These are phyloP conservation scores for Creontiades dilutus DNA, from an alignment of 2,888 invertebrate species.

Conservation along the genomic window DNA sequence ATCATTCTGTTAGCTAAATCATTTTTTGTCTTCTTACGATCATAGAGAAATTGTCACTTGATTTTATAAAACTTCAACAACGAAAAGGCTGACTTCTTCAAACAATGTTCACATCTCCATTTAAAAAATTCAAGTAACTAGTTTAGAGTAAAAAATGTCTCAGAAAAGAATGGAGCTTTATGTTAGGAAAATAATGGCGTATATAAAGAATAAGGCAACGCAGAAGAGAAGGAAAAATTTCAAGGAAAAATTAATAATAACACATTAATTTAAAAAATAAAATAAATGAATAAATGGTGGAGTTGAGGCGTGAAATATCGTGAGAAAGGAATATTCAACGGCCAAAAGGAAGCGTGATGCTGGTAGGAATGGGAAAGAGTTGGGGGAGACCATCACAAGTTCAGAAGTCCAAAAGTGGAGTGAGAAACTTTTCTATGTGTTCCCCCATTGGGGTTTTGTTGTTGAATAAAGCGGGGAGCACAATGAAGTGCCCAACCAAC, in stretches of 20 bases:
- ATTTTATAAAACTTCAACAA: too few species aligned
- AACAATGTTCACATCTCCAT: too few species aligned
- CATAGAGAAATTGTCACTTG: too few species aligned
- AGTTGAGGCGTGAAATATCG: slow-evolving; percentile 69
- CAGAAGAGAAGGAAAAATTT: background rate
- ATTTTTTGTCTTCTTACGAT: too few species aligned
- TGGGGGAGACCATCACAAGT: slow-evolving; percentile 65
- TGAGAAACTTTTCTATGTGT: slow-evolving; percentile 70
- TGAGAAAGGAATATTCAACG: slow-evolving; percentile 66
- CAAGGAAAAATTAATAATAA: background rate
- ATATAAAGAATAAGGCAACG: background rate
- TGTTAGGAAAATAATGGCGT: background rate
- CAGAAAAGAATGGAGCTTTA: background rate
- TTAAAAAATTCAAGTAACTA: too few species aligned
- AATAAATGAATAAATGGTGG: slow-evolving; percentile 57
- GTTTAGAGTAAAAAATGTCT: background rate
- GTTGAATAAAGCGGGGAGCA: slow-evolving; percentile 71
- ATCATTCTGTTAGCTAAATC: too few species aligned
- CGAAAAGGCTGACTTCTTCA: too few species aligned
- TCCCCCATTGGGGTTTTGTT: slow-evolving; percentile 71
- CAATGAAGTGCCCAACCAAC: slow-evolving; percentile 69
- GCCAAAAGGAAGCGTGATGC: slow-evolving; percentile 59
- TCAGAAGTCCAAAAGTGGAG: slow-evolving; percentile 70
- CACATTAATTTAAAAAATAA: background rate
- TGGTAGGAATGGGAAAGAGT: slow-evolving; percentile 44